Percentiles rank a stretch among this genome's conserved stretches.
Evolutionary conservation across 1,140 invertebrate species (phyloP).

Genomic region (Papilio polytes): DNA sequence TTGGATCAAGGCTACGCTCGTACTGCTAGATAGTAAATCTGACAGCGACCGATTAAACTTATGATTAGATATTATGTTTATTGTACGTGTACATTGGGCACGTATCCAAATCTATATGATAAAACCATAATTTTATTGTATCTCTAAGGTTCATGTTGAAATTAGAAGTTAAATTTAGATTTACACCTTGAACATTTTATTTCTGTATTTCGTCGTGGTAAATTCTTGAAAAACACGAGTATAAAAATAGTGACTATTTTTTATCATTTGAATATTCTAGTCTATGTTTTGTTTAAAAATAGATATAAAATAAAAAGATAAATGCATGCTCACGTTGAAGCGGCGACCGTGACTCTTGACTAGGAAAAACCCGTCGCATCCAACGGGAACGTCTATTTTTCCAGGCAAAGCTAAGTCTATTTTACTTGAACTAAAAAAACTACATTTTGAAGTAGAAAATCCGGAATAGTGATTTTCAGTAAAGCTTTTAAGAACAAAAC

Average conservation of each 20-base stretch:
- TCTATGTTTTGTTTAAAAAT: conserved; percentile 12
- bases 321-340: conserved; percentile 37
- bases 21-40: background rate
- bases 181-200: conserved; percentile 13
- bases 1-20: background rate
- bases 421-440: conserved; percentile 17
- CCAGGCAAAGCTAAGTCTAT: conserved; percentile 5
- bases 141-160: conserved; percentile 15
- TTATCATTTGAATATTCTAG: background rate
- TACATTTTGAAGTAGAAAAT: background rate
- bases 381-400: conserved; percentile 10
- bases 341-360: conserved; percentile 16
- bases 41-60: background rate
- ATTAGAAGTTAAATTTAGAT: conserved; percentile 8
- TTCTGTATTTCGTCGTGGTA: background rate
- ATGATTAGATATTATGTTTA: conserved; percentile 1
- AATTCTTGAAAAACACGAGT: background rate
- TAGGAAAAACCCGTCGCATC: conserved; percentile 15
- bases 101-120: conserved; percentile 5
- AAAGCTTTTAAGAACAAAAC: background rate
- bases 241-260: background rate
- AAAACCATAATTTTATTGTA: conserved; percentile 4
- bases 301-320: conserved; percentile 39
- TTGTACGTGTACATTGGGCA: conserved; percentile 4
- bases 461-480: background rate